These are phyloP conservation scores for Siniperca chuatsi DNA, from an alignment of 2,113 vertebrate species.

Conservation along the genomic window DNA sequence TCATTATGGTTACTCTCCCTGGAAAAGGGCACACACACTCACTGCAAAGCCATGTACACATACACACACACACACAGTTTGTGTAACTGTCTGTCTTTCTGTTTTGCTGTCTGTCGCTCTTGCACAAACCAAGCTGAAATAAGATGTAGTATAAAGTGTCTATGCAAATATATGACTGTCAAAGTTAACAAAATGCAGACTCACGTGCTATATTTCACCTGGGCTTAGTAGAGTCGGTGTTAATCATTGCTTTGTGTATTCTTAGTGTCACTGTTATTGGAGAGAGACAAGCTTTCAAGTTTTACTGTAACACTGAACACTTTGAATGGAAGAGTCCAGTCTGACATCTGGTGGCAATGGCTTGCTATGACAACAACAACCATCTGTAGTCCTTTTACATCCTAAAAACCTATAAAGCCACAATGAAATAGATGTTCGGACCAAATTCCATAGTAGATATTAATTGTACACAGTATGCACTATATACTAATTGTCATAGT, in stretches of 20 bases:
- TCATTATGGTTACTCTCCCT: constrained; percentile 12
- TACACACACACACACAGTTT: constrained; percentile 2
- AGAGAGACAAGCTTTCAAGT: background rate
- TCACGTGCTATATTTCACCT: background rate
- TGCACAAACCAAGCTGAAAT: background rate
- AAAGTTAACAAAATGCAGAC: background rate
- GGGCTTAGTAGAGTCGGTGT: background rate
- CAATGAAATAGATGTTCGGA: background rate
- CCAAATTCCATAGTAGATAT: background rate
- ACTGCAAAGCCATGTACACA: background rate
- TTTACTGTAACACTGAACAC: background rate
- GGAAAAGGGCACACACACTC: background rate
- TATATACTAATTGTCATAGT: background rate
- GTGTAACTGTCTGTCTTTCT: background rate
- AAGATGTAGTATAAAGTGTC: background rate
- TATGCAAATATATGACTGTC: background rate
- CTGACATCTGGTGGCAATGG: constrained; percentile 68
- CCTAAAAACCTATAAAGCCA: background rate
- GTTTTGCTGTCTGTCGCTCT: background rate
- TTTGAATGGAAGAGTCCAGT: constrained; percentile 1
- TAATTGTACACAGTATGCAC: background rate
- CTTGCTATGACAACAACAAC: constrained; percentile 48
- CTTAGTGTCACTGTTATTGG: background rate
- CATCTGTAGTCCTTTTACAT: background rate
- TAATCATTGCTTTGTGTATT: background rate